Conservation (phyloP, 1,140 invertebrate genomes). For the Coptotermes formosanus region DNA sequence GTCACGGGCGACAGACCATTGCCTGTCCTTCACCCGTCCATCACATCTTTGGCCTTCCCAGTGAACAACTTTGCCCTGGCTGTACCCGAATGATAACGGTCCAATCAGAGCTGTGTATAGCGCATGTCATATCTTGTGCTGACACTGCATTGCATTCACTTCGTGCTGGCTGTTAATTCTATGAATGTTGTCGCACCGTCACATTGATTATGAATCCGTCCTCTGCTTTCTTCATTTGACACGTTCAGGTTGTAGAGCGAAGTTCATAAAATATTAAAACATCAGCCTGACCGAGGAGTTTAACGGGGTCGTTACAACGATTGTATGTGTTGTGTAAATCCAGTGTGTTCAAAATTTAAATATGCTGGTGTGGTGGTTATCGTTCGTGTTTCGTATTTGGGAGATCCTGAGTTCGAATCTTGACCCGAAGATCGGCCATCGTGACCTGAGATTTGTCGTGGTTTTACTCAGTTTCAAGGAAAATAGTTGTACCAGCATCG, state of each 20-base stretch:
- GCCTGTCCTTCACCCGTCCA: background rate
- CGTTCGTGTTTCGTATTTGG: too few species aligned
- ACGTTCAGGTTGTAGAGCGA: background rate
- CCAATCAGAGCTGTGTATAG: background rate
- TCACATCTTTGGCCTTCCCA: background rate
- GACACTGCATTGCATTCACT: background rate
- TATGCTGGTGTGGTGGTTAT: too few species aligned
- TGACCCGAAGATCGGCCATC: too few species aligned
- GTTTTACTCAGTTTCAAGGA: too few species aligned
- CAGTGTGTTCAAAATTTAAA: too few species aligned
- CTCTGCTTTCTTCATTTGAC: too few species aligned
- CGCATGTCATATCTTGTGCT: background rate
- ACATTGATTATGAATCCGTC: background rate
- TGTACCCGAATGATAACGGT: background rate
- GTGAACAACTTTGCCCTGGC: background rate
- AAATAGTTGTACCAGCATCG: too few species aligned
- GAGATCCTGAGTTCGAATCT: too few species aligned
- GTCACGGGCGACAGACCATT: background rate
- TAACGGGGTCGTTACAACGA: too few species aligned
- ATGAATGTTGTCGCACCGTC: background rate
- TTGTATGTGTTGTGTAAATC: too few species aligned
- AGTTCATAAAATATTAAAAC: background rate
- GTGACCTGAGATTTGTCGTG: too few species aligned
- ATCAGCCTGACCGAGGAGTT: too few species aligned
- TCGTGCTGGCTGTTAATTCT: background rate